Evolutionary conservation across 1,140 invertebrate species (phyloP).

Genomic region (Leucophenga varia): DNA sequence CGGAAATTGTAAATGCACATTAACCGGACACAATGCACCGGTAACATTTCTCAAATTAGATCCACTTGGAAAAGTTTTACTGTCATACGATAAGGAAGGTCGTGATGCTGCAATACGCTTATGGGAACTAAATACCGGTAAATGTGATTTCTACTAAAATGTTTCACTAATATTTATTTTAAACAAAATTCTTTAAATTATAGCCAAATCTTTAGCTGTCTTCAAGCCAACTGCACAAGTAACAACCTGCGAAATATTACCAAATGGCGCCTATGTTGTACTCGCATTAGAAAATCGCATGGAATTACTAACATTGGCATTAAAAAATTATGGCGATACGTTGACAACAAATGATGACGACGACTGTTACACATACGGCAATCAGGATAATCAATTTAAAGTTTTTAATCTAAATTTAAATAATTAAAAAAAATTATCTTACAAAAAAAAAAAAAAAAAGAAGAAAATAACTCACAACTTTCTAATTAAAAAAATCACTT

Average conservation of each 20-base stretch:
- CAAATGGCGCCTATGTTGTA: slow-evolving; percentile 70
- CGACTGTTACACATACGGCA: slow-evolving; percentile 47
- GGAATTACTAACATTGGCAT: slow-evolving; percentile 66
- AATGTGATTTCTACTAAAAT: background rate
- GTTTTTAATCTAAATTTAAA: slow-evolving; percentile 42
- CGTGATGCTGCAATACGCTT: slow-evolving; percentile 73
- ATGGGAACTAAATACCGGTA: slow-evolving; percentile 78
- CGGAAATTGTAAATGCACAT: slow-evolving; percentile 62
- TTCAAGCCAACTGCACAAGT: slow-evolving; percentile 74
- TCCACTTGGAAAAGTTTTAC: slow-evolving; percentile 66
- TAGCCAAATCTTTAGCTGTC: slow-evolving; percentile 74
- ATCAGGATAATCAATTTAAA: slow-evolving; percentile 54
- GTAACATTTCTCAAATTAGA: slow-evolving; percentile 71
- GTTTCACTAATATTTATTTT: too few species aligned
- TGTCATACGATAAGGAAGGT: slow-evolving; percentile 71
- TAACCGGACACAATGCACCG: slow-evolving; percentile 75
- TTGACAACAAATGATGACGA: slow-evolving; percentile 33
- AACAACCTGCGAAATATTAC: slow-evolving; percentile 73
- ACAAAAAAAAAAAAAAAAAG: too few species aligned
- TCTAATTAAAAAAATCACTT: too few species aligned
- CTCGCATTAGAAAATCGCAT: slow-evolving; percentile 66
- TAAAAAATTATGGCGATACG: slow-evolving; percentile 58
- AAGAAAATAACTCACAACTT: too few species aligned
- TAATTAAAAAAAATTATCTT: background rate
- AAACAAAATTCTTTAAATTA: too few species aligned